Conservation (phyloP, 2,888 invertebrate species). For the Ethmia dodecea region DNA sequence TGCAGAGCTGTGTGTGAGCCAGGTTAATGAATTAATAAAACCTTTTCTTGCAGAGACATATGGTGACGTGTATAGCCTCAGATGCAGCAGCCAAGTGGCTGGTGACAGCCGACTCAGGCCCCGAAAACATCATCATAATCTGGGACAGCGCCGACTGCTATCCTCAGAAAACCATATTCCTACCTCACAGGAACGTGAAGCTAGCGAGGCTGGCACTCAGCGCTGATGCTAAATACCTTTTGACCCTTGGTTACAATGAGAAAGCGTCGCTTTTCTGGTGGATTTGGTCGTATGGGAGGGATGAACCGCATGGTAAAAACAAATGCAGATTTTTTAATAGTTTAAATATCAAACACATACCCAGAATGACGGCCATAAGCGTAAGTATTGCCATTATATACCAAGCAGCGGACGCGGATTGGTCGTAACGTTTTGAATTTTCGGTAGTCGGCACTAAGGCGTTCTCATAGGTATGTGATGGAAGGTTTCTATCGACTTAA, state of each 20-base stretch:
- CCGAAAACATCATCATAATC: slow-evolving; percentile 75
- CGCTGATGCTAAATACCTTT: slow-evolving; percentile 74
- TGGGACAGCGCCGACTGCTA: slow-evolving; percentile 74
- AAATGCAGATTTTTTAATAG: too few species aligned
- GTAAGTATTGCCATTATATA: too few species aligned
- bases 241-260: slow-evolving; percentile 71
- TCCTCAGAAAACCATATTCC: slow-evolving; percentile 73
- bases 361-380: too few species aligned
- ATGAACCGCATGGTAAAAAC: slow-evolving; percentile 72
- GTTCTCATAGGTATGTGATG: too few species aligned
- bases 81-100: slow-evolving; percentile 76
- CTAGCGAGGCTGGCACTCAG: slow-evolving; percentile 68
- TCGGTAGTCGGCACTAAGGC: too few species aligned
- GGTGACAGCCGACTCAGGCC: slow-evolving; percentile 76
- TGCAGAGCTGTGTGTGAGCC: too few species aligned
- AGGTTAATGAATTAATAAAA: too few species aligned
- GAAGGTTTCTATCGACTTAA: too few species aligned
- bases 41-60: slow-evolving; percentile 61
- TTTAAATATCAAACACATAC: too few species aligned
- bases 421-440: too few species aligned
- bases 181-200: slow-evolving; percentile 60
- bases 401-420: too few species aligned
- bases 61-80: slow-evolving; percentile 64
- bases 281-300: slow-evolving; percentile 78
- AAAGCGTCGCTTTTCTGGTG: slow-evolving; percentile 74